These are phyloP conservation scores for Geotrypetes seraphini DNA, from an alignment of 2,797 vertebrate species.

Conservation along the genomic window DNA sequence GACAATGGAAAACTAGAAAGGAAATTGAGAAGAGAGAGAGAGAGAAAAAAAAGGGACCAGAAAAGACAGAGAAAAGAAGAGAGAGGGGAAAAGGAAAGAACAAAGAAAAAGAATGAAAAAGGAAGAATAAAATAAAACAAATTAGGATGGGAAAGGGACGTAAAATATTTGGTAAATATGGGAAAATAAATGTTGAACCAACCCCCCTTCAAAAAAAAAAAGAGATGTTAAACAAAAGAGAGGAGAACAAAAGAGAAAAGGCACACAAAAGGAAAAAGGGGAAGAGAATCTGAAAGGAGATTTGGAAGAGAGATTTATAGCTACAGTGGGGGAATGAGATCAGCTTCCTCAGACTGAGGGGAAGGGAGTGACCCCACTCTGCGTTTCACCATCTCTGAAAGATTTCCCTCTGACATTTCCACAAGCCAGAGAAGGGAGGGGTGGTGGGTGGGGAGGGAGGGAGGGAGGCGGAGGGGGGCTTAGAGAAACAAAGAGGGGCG, in stretches of 20 bases:
- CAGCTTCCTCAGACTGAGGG: conserved; percentile 34
- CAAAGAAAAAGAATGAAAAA: not conserved
- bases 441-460: conserved; percentile 38
- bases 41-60: not conserved
- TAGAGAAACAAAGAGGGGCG: conserved; percentile 43
- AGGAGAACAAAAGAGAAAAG: not conserved
- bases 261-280: not conserved
- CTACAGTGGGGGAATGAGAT: not conserved
- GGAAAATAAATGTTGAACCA: too few relatives aligned
- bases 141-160: too few relatives aligned
- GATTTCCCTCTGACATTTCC: conserved; percentile 56
- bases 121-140: not conserved
- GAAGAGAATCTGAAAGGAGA: too few relatives aligned
- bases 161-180: too few relatives aligned
- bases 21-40: not conserved
- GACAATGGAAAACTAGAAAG: not conserved
- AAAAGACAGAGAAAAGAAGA: not conserved
- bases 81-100: not conserved
- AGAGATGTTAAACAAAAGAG: not conserved
- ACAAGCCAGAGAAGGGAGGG: conserved; percentile 42
- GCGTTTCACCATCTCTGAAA: conserved; percentile 33
- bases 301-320: too few relatives aligned
- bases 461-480: conserved; percentile 25
- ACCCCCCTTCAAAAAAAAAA: too few relatives aligned
- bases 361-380: conserved; percentile 38